Evolutionary conservation across 2,113 vertebrate genomes (phyloP).

Genomic region (Thalassarche chlororhynchos): DNA sequence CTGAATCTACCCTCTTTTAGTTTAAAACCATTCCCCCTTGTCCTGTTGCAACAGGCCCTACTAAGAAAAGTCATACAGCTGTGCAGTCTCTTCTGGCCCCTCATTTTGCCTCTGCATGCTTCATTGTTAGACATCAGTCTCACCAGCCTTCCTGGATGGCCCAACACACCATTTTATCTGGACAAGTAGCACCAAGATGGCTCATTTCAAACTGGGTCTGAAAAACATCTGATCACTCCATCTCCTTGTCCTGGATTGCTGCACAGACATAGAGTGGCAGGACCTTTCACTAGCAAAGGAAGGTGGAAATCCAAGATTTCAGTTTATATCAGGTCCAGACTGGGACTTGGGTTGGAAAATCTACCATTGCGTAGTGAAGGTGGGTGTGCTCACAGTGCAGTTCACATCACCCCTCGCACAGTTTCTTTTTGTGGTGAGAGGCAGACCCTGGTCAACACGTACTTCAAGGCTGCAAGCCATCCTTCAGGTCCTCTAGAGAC

Average conservation of each 20-base stretch:
- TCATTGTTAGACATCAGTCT: background rate
- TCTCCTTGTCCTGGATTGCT: background rate
- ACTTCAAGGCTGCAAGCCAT: too few relatives aligned
- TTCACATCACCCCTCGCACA: background rate
- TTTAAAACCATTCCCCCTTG: background rate
- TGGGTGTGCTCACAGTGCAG: background rate
- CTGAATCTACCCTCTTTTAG: background rate
- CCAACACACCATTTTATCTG: background rate
- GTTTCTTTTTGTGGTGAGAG: background rate
- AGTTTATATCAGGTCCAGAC: background rate
- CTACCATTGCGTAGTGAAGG: accelerated
- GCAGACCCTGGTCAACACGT: background rate
- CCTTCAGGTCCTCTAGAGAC: background rate
- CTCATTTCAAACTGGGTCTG: background rate
- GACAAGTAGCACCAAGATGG: background rate
- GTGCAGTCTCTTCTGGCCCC: background rate
- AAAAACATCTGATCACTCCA: background rate
- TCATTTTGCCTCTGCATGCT: background rate
- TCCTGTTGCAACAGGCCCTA: background rate
- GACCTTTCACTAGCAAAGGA: background rate
- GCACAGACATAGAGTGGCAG: background rate
- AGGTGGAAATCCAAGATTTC: background rate
- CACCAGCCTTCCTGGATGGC: background rate
- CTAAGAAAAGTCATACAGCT: background rate
- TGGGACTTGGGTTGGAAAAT: background rate